Evolutionary conservation across 2,797 vertebrate genomes (phyloP).

Genomic region (Natrix natrix): DNA sequence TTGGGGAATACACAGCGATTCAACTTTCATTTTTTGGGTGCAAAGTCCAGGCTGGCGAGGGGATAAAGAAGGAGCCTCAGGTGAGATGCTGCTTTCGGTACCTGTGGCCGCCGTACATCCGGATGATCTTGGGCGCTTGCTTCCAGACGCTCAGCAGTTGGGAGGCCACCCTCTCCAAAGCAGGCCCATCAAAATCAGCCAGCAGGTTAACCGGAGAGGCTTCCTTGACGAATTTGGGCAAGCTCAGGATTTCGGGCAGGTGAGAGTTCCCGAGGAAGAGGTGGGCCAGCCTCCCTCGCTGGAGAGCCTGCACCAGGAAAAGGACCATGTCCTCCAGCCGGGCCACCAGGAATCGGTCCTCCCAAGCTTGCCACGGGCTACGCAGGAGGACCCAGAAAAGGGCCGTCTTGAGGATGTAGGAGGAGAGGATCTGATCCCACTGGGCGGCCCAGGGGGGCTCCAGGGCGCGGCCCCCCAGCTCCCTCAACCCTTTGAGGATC

Average conservation of each 20-base stretch:
- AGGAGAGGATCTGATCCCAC: slow-evolving; percentile 79
- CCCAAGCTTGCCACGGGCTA: slow-evolving; percentile 74
- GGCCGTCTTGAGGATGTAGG: slow-evolving; percentile 78
- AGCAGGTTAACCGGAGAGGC: slow-evolving; percentile 75
- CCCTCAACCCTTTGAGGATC: slow-evolving; percentile 81
- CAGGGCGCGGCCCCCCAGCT: slow-evolving; percentile 74
- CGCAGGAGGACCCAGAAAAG: slow-evolving; percentile 76
- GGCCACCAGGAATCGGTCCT: slow-evolving; percentile 74
- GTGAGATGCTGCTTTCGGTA: slow-evolving; percentile 47
- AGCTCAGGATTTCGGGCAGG: slow-evolving; percentile 69
- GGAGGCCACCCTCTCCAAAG: slow-evolving; percentile 71
- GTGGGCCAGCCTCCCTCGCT: slow-evolving; percentile 73
- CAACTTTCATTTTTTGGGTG: accelerated
- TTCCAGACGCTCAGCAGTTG: slow-evolving; percentile 79
- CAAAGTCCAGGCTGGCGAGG: neutral
- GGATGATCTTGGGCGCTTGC: slow-evolving; percentile 77
- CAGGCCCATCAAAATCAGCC: slow-evolving; percentile 66
- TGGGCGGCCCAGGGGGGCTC: slow-evolving; percentile 68
- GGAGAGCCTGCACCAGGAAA: slow-evolving; percentile 75
- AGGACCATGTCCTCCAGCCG: slow-evolving; percentile 78
- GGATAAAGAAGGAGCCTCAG: accelerated
- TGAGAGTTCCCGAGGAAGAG: slow-evolving; percentile 74
- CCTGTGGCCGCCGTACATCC: slow-evolving; percentile 70
- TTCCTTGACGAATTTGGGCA: slow-evolving; percentile 79
- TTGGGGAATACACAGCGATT: neutral